Conservation (phyloP, 2,888 invertebrate species). For the Hetaerina titia region DNA sequence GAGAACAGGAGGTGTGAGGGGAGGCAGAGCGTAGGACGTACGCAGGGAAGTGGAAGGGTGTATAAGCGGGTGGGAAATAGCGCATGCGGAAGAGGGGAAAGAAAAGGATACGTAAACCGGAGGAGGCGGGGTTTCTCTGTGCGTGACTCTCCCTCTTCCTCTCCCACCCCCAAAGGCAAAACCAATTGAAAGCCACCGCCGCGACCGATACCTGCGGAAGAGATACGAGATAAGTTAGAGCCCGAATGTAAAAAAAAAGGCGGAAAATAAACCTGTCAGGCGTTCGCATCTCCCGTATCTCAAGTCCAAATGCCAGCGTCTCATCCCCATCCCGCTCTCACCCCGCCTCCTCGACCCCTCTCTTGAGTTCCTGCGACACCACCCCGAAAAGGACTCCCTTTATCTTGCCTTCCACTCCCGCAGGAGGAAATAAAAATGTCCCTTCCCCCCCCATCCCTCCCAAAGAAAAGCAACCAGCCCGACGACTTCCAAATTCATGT, state of each 20-base stretch:
- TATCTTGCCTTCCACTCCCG: background rate
- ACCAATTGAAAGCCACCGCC: constrained; percentile 42
- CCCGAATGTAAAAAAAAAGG: constrained; percentile 32
- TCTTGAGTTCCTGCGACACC: background rate
- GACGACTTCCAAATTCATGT: background rate
- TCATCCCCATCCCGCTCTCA: background rate
- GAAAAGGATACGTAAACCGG: background rate
- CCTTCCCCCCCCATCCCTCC: background rate
- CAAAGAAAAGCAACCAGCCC: background rate
- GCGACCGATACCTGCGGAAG: constrained; percentile 17
- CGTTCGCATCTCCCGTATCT: constrained; percentile 15
- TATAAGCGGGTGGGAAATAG: background rate
- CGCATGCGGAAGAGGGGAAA: background rate
- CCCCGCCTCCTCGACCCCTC: background rate
- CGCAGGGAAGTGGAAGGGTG: background rate
- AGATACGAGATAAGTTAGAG: background rate
- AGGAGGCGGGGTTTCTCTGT: background rate
- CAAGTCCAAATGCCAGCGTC: constrained; percentile 20
- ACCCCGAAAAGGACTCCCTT: background rate
- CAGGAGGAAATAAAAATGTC: background rate
- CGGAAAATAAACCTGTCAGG: constrained; percentile 22
- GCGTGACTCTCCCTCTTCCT: no score
- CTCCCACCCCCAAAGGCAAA: background rate
- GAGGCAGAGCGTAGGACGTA: background rate
- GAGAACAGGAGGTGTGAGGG: constrained; percentile 12